Evolutionary conservation across 2,888 invertebrate species (phyloP), one percentile per base, ranked within the genome.

Genomic region (Calameuta filiformis): DNA sequence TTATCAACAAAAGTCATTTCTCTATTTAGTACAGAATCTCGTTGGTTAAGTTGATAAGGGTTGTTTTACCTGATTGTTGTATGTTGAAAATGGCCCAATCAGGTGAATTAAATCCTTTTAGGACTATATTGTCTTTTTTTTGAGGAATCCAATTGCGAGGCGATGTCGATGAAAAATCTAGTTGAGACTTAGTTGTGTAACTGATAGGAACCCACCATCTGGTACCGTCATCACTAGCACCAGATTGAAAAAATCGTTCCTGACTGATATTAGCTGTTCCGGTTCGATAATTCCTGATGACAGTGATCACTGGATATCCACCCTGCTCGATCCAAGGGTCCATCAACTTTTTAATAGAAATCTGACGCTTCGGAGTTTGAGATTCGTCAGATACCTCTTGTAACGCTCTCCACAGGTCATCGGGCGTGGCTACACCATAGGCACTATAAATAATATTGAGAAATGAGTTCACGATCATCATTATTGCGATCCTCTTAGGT

Each of bases 241-340:
- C 37, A 15, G 37, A 37, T 37, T 4, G 4, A 0, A 37, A 37
- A 76, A 86, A 90, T 75, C 85, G 85, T 68, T 88, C 92, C 92
- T 94, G 94, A 1, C 88, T 89, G 69, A 94, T 86, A 1, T 83
- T 89, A 87, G 93, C 92, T 11, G 83, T 85, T 31, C 92, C 92
- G 30, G 92, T 92, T 0, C 82, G 83, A 73, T 93, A 93, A 84
- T 94, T 88, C 4, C 93, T 92, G 12, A 91, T 88, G 0, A 95
- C 94, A 0, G 89, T 93, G 0, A 96, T 89, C 2, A 95, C 92
- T 0, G 96, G 96, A 85, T 93, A 95, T 0, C 95, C 95, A 12
- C 93, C 91, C 84, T 95, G 93, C 73, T 93, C 92, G 23, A 95
- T 94, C 95, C 95, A 96, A 6, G 94, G 83, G 0, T 92, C 81